Evolutionary conservation across 2,888 invertebrate genomes (phyloP), one percentile per base, ranked within the genome.

Genomic region (Frankliniella intonsa): DNA sequence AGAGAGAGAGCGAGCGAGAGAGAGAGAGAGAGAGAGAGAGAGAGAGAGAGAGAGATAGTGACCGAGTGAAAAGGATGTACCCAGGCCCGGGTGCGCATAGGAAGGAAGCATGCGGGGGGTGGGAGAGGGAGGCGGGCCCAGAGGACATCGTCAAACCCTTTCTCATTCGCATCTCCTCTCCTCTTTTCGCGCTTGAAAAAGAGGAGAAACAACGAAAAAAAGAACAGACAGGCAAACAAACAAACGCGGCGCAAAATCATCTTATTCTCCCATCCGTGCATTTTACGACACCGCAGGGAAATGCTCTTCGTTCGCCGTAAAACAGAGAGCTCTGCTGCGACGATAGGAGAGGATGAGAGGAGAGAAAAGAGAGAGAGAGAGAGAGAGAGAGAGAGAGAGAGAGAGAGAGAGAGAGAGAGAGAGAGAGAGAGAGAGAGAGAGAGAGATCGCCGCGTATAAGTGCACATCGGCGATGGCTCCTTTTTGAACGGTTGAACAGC

Each of bases 271-370:
- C 25, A 76, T 76, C 69, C 69, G 69, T 25, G 69, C 69, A 25
- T 25, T 76, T 22, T 76, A 76, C 69, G 22, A 25, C 69, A 76
- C 69, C 69, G 25, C 69, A 25, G 25, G 69, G 69, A 76, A 76
- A 76, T 76, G 69, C 69, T 76, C 69, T 76, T 76, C 69, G 69
- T 76, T 76, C 69, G 69, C 69, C 69, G 69, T 76, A 76, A 76
- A 76, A 22, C 38, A 38, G 38, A 38, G 38, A 38, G 38, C 38
- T 38, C 38, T 38, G 38, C 38, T 38, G 38, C 38, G 5, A 38
- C 2, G 38, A 38, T 38, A 38, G 38, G 38, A 38, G 38, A 38
- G 38, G 38, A 38, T 38, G 69, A 69, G 69, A 22, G 55, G 69
- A 69, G 69, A 69, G 69, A 69, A 69, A 2, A 69, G 69, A 69